These are phyloP conservation scores for Notolabrus celidotus DNA, from an alignment of 2,797 vertebrate species.

Conservation along the genomic window DNA sequence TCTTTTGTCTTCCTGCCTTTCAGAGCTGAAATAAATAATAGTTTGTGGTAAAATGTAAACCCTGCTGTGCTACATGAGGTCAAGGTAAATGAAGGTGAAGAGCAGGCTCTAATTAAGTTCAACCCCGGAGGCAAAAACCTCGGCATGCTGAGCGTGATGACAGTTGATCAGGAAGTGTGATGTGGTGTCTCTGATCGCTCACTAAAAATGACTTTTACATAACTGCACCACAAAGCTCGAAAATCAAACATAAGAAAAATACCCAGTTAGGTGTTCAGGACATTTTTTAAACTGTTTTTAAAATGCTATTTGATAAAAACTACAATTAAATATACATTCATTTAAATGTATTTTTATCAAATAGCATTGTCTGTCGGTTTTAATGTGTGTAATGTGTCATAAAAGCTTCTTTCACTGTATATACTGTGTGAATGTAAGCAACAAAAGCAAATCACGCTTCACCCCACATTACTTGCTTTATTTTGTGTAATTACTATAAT, in stretches of 20 bases:
- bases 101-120: conserved; percentile 58
- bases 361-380: no score
- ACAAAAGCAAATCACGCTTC: conserved; percentile 27
- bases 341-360: no score
- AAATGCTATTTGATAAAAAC: conserved; percentile 2
- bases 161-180: conserved; percentile 57
- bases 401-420: conserved; percentile 4
- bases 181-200: conserved; percentile 24
- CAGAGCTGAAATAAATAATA: background rate
- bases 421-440: conserved; percentile 24
- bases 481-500: conserved; percentile 37
- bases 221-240: conserved; percentile 6
- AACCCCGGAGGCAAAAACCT: conserved; percentile 38
- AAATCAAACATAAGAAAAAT: background rate
- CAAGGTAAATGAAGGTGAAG: conserved; percentile 65
- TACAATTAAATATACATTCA: no score
- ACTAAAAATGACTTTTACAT: conserved; percentile 37
- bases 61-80: conserved; percentile 34
- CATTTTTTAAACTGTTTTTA: background rate
- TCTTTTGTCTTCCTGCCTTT: background rate
- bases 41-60: background rate
- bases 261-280: background rate
- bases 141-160: conserved; percentile 58
- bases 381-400: conserved; percentile 25
- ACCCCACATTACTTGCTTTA: conserved; percentile 25